These are phyloP conservation scores for Acanthosepion pharaonis DNA, from an alignment of 2,888 invertebrate species.

Conservation along the genomic window DNA sequence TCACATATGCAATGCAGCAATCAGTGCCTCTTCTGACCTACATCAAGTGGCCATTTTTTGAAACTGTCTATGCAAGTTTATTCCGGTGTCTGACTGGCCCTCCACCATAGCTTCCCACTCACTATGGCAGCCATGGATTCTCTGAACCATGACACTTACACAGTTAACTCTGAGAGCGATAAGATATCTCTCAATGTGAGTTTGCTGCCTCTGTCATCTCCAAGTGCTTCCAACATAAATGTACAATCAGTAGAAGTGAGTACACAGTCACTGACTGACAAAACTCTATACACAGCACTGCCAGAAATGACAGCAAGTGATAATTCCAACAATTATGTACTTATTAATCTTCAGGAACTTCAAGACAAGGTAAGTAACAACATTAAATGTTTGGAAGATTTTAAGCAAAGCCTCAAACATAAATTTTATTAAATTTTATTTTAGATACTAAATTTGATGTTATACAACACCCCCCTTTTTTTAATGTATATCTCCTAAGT, in stretches of 20 bases:
- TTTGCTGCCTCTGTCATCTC: not conserved
- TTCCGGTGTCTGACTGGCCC: not conserved
- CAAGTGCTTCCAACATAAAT: not conserved
- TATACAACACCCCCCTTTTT: too few species aligned
- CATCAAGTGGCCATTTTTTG: not conserved
- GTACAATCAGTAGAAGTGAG: not conserved
- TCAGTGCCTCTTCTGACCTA: not conserved
- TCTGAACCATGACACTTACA: conserved; percentile 15
- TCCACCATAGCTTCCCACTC: not conserved
- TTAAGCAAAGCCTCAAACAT: too few species aligned
- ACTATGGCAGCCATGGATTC: conserved; percentile 4
- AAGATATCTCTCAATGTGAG: not conserved
- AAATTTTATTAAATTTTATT: too few species aligned
- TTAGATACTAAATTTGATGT: too few species aligned
- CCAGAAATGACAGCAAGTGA: conserved; percentile 13
- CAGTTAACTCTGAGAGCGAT: not conserved
- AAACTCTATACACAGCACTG: not conserved
- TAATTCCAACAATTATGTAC: not conserved
- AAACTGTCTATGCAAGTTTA: not conserved
- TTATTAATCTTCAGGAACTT: conserved; percentile 41
- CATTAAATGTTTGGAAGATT: too few species aligned
- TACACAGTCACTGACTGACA: not conserved
- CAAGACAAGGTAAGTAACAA: conserved; percentile 34
- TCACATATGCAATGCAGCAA: not conserved
- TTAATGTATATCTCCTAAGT: too few species aligned